Conservation (phyloP, 2,888 invertebrate species). For the Phragmatobia fuliginosa region DNA sequence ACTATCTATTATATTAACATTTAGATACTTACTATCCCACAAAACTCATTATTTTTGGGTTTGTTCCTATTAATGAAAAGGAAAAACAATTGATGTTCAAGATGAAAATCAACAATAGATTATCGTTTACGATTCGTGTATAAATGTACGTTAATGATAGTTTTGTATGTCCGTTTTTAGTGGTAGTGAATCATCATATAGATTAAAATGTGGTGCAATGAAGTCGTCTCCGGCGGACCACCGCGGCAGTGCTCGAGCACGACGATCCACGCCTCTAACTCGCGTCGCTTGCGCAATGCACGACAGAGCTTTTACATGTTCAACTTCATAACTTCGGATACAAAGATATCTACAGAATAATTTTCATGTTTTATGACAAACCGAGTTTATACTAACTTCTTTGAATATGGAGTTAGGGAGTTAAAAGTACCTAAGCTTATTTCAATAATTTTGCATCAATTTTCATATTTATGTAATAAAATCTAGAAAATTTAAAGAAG, state of each 20-base stretch:
- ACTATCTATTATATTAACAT: too few relatives aligned
- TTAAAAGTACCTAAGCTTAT: conserved; percentile 6
- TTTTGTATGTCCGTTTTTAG: conserved; percentile 43
- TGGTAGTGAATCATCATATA: conserved; percentile 49
- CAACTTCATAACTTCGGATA: conserved; percentile 48
- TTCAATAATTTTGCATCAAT: conserved; percentile 15
- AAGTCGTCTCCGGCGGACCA: conserved; percentile 58
- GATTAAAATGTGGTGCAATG: conserved; percentile 52
- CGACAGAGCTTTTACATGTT: conserved; percentile 52
- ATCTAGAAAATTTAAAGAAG: too few relatives aligned
- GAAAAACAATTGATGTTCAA: not conserved
- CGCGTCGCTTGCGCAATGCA: conserved; percentile 57
- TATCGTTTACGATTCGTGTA: conserved; percentile 4
- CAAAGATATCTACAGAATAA: conserved; percentile 43
- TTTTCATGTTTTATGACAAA: conserved; percentile 21
- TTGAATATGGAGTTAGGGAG: not conserved
- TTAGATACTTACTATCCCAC: not conserved
- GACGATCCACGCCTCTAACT: conserved; percentile 66
- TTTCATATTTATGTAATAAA: conserved; percentile 5
- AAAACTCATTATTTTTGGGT: not conserved
- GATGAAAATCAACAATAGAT: conserved; percentile 5
- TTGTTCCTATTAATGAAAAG: not conserved
- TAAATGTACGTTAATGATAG: conserved; percentile 38
- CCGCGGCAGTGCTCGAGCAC: conserved; percentile 55
- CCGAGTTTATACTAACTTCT: conserved; percentile 3